Percentiles rank a stretch among this genome's conserved stretches.
phyloP scores from a whole-genome alignment of 2,113 vertebrate genomes.

The Mystacornis crossleyi region DNA sequence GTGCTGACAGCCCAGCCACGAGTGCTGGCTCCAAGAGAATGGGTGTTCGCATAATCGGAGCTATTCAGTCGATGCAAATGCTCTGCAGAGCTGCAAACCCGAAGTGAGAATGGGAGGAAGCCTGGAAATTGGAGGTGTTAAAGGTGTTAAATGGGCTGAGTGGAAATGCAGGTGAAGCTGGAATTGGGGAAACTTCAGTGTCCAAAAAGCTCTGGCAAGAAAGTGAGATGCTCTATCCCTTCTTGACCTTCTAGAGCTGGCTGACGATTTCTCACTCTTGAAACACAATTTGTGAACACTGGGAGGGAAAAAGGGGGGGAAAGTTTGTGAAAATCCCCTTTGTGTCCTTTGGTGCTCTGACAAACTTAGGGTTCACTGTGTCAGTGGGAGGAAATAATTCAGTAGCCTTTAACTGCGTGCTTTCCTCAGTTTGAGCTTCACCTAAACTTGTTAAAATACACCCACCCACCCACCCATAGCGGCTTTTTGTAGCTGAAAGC shows the following conservation, averaged over 20 bases:
- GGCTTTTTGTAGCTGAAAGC: background rate
- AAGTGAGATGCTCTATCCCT: background rate
- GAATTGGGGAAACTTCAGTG: background rate
- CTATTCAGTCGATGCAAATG: background rate
- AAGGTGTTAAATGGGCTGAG: background rate
- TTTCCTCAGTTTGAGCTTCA: background rate
- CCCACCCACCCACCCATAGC: rapidly evolving
- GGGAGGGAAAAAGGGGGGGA: too few relatives aligned
- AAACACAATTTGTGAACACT: background rate
- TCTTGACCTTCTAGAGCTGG: background rate
- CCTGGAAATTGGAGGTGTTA: background rate
- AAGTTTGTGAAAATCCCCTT: background rate
- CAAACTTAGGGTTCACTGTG: background rate
- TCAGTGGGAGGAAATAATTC: background rate
- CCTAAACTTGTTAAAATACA: background rate
- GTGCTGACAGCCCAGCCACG: background rate
- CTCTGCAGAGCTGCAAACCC: background rate
- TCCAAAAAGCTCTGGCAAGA: background rate
- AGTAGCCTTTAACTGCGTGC: background rate
- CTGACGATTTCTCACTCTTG: background rate
- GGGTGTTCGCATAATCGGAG: background rate
- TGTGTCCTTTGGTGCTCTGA: background rate
- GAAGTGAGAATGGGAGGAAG: background rate
- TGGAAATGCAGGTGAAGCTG: background rate
- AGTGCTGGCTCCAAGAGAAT: background rate